Conservation (phyloP, 2,113 vertebrate species). For the Nerophis lumbriciformis region DNA sequence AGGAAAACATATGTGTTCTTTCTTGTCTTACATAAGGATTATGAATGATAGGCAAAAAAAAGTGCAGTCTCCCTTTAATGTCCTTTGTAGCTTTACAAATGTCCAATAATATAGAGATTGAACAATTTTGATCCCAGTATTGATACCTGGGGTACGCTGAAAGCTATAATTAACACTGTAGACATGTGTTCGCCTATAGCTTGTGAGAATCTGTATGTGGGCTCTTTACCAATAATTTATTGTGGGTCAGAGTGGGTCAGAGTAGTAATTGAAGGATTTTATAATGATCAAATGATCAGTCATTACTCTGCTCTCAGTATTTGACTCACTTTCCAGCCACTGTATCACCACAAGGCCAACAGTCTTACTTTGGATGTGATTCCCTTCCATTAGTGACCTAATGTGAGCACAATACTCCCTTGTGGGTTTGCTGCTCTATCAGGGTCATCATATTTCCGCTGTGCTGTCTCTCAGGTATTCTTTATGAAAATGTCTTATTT, state of each 20-base stretch:
- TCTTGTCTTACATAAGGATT: too few species aligned
- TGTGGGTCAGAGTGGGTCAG: not conserved
- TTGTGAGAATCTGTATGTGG: not conserved
- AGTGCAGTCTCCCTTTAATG: too few species aligned
- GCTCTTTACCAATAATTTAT: not conserved
- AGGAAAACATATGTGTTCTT: too few species aligned
- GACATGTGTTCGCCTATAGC: too few species aligned
- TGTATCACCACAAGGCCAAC: slow-evolving; percentile 28
- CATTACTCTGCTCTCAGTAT: slow-evolving; percentile 39
- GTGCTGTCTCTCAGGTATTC: not conserved
- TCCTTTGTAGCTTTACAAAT: too few species aligned
- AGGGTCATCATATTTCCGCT: slow-evolving; percentile 20
- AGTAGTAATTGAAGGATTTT: not conserved
- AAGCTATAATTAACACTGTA: too few species aligned
- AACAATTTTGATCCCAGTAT: too few species aligned
- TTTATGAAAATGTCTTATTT: not conserved
- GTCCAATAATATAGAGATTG: too few species aligned
- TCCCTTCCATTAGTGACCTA: slow-evolving; percentile 48
- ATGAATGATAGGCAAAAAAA: too few species aligned
- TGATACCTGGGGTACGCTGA: too few species aligned
- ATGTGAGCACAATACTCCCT: slow-evolving; percentile 23
- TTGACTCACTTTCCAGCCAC: not conserved
- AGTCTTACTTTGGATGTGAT: slow-evolving; percentile 39
- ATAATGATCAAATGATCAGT: slow-evolving; percentile 5
- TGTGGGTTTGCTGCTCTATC: slow-evolving; percentile 16